These are phyloP conservation scores for Gymnobelideus leadbeateri DNA, from an alignment of 2,113 vertebrate species.

Conservation along the genomic window DNA sequence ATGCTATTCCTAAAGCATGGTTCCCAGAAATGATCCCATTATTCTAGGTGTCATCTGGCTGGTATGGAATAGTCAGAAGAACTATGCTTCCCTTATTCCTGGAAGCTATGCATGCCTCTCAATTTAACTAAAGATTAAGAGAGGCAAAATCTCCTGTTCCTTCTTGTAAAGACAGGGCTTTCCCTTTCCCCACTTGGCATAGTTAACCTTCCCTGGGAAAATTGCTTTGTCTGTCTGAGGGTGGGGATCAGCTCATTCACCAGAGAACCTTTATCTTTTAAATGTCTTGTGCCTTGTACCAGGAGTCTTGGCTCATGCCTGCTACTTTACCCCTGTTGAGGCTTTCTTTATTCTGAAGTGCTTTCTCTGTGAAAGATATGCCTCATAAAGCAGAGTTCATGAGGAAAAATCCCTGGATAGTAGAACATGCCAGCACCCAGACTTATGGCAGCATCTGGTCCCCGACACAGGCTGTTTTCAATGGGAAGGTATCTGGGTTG, in stretches of 20 bases:
- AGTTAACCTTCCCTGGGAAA: neutral
- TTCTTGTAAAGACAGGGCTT: neutral
- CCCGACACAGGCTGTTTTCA: conserved; percentile 16
- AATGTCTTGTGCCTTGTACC: neutral
- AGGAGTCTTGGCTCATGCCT: neutral
- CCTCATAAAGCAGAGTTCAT: neutral
- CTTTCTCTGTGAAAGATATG: neutral
- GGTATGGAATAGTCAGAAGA: neutral
- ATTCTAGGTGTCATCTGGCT: neutral
- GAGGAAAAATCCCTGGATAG: neutral
- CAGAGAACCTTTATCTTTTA: neutral
- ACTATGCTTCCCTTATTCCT: neutral
- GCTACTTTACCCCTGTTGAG: neutral
- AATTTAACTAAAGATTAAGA: neutral
- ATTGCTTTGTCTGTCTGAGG: neutral
- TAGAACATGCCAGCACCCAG: neutral
- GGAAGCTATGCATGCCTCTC: neutral
- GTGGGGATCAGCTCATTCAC: neutral
- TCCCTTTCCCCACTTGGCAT: conserved; percentile 3
- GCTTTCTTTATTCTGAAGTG: neutral
- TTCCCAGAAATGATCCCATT: neutral
- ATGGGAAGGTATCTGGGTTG: fast-evolving
- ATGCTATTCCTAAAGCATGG: neutral
- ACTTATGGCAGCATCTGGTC: neutral
- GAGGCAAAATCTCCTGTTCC: neutral